Percentiles rank a stretch among this genome's conserved stretches.
phyloP scores from a whole-genome alignment of 92 coral and sea anemone species.

The Actinostola sp. region DNA sequence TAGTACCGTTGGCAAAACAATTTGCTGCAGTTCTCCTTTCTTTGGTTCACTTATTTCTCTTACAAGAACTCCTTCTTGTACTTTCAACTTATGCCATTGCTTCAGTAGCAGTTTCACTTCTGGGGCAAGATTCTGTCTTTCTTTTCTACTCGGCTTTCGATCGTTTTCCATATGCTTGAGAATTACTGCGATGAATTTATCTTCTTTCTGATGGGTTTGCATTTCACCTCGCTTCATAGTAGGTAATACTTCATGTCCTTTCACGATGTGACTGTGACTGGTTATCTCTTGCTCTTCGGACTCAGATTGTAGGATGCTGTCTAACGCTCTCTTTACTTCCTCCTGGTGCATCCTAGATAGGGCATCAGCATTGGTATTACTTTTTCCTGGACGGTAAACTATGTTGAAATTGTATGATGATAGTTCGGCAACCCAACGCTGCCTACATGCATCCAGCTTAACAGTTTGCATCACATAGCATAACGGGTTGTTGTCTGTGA shows the following conservation, averaged over 20 bases:
- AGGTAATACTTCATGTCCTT: constrained; percentile 8
- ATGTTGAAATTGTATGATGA: constrained; percentile 52
- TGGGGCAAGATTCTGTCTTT: not conserved
- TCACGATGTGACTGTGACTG: not conserved
- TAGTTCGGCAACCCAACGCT: constrained; percentile 53
- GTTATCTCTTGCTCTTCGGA: too few species aligned
- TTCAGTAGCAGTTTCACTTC: not conserved
- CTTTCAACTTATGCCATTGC: constrained; percentile 7
- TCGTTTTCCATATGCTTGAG: not conserved
- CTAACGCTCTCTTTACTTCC: not conserved
- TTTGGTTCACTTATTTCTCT: not conserved
- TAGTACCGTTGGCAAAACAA: constrained; percentile 13
- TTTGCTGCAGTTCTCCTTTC: constrained; percentile 5
- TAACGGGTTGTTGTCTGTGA: constrained; percentile 58
- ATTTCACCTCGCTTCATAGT: constrained; percentile 12
- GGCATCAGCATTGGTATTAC: constrained; percentile 59
- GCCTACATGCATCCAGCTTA: constrained; percentile 30
- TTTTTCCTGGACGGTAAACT: constrained; percentile 45
- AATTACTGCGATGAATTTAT: not conserved
- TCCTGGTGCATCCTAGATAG: constrained; percentile 23
- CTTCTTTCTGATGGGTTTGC: constrained; percentile 15
- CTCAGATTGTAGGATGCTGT: not conserved
- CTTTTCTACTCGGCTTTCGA: constrained; percentile 7
- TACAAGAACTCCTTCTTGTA: constrained; percentile 33
- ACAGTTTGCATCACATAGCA: constrained; percentile 36